Base-by-base conservation (phyloP, 1,140 invertebrate genomes). In the Drosophila parvula region DNA sequence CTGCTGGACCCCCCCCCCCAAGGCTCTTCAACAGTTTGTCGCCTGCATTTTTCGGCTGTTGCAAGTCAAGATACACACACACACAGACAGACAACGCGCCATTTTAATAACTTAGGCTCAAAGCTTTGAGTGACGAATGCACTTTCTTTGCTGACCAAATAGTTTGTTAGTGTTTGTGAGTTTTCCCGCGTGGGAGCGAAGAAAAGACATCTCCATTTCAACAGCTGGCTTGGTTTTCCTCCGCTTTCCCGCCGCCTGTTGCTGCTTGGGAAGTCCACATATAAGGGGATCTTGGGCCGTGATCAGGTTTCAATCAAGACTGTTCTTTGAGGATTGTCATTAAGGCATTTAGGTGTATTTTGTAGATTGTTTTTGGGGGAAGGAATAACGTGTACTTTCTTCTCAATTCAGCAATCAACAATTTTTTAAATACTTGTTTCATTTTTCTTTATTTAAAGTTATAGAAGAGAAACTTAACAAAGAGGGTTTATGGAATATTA, bases 81-180 rank as follows among this genome's bases (percentile, higher is more conserved):
- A 41, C 22, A 56, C 43, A 18, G 18, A 22, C 18, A 11, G 22
- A 27, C 16, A 56, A 51, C 77, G 69, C 83, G 83, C 83, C 83
- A 82, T 86, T 86, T 86, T 82, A 86, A 78, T 38, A 88, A 88
- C 71, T 88, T 86, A 77, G 63, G 59, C 79, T 68, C 76, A 76
- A 88, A 88, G 83, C 83, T 86, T 76, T 61, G 38, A 55, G 38
- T 43, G 59, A 53, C 55, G 32, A 48, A 30, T 38, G 70, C 53
- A 77, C 61, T 74, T 79, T 59, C 63, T 56, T 55, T 56, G 55
- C 34, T 38, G 22, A 22, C 11, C 14, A 12, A 45, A 43, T 34
- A 22, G 48, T 30, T 50, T n/a, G 11, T 28, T 5, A n/a, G 11
- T 30, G 12, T 44, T 11, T 51, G n/a, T 30, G 32, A 18, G 28